These are phyloP conservation scores for Podiceps cristatus DNA, from an alignment of 2,113 vertebrate species.

Conservation along the genomic window DNA sequence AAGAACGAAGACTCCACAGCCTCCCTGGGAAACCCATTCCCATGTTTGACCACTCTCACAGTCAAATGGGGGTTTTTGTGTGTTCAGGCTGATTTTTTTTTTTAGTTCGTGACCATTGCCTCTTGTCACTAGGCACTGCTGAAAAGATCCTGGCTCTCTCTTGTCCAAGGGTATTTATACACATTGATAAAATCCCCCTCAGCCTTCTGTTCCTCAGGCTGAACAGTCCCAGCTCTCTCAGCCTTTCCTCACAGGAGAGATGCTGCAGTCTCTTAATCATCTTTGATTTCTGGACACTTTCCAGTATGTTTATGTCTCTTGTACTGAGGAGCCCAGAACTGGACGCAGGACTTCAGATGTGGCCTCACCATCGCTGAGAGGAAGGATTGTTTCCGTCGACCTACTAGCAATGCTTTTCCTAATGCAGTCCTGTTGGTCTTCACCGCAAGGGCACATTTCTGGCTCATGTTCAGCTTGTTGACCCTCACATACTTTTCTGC, in stretches of 20 bases:
- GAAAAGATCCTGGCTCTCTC: not conserved
- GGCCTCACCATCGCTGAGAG: not conserved
- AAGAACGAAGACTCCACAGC: not conserved
- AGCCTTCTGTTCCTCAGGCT: no score
- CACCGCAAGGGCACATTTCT: not conserved
- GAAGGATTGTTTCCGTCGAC: not conserved
- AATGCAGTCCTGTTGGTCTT: not conserved
- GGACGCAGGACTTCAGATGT: not conserved
- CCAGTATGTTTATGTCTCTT: not conserved
- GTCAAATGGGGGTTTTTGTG: rapidly evolving
- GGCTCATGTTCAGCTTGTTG: no score
- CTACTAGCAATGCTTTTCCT: not conserved
- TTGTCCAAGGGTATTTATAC: not conserved
- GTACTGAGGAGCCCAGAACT: not conserved
- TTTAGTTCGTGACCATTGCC: not conserved
- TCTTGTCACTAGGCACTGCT: not conserved
- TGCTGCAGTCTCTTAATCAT: not conserved
- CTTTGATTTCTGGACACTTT: rapidly evolving
- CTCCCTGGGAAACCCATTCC: not conserved
- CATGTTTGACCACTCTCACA: not conserved
- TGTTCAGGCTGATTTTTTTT: not conserved
- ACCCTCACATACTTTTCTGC: no score
- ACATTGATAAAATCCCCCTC: not conserved
- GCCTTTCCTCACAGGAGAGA: not conserved
- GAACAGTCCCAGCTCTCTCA: not conserved